Evolutionary conservation across 1,140 invertebrate species (phyloP).

Genomic region (Dryas iulia): DNA sequence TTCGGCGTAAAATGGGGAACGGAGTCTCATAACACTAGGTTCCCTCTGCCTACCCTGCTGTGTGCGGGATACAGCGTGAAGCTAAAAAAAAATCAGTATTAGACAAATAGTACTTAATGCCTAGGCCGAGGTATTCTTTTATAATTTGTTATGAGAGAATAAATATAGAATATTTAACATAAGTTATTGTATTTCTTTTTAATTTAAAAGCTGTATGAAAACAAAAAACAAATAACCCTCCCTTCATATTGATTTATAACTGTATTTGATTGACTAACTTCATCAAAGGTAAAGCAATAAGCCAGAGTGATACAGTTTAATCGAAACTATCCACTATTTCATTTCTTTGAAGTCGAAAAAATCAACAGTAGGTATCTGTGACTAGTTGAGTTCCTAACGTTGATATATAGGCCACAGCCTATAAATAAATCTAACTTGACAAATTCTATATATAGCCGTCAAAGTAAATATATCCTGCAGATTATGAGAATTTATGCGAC

Average conservation of each 20-base stretch:
- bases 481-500: neutral
- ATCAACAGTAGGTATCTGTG: neutral
- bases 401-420: neutral
- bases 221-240: neutral
- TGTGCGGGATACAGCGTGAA: too few species aligned
- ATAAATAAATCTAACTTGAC: neutral
- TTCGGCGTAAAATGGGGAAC: too few species aligned
- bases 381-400: neutral
- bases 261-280: neutral
- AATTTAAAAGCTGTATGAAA: too few species aligned
- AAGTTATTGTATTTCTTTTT: too few species aligned
- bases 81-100: too few species aligned
- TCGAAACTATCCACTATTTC: neutral
- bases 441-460: neutral
- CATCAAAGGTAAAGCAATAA: neutral
- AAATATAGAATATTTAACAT: too few species aligned
- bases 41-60: too few species aligned
- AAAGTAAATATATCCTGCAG: neutral
- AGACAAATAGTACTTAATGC: too few species aligned
- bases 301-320: neutral
- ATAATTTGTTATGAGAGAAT: too few species aligned
- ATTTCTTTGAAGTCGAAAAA: neutral
- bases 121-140: too few species aligned
- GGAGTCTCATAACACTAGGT: too few species aligned
- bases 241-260: neutral